These are phyloP conservation scores for Bagarius yarrelli DNA, from an alignment of 2,113 vertebrate species.

Conservation along the genomic window DNA sequence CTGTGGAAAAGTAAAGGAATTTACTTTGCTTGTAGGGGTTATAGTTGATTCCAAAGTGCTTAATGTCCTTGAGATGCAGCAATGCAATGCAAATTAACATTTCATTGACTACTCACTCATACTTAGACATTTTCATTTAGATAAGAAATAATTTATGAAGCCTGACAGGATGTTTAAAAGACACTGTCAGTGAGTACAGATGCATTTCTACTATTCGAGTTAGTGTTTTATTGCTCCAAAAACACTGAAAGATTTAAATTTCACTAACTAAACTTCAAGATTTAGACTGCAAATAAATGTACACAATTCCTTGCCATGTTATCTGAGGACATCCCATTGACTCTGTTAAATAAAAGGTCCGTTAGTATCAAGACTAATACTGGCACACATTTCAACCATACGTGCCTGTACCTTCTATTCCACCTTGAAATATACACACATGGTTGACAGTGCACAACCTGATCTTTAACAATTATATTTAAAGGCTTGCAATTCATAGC, in stretches of 20 bases:
- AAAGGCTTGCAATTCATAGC: slow-evolving; percentile 54
- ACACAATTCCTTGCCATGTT: background rate
- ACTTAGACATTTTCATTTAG: slow-evolving; percentile 16
- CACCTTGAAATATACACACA: slow-evolving; percentile 10
- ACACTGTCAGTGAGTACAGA: slow-evolving; percentile 19
- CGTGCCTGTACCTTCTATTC: background rate
- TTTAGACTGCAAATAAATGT: background rate
- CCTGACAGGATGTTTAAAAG: slow-evolving; percentile 26
- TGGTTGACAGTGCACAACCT: slow-evolving; percentile 10
- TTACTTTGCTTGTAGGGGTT: slow-evolving; percentile 3
- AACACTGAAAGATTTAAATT: background rate
- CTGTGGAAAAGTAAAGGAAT: background rate
- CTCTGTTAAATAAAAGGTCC: slow-evolving; percentile 14
- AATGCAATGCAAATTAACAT: slow-evolving; percentile 26
- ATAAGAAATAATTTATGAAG: slow-evolving; percentile 34
- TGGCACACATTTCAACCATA: background rate
- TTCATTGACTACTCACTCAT: slow-evolving; percentile 4
- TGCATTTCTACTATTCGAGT: slow-evolving; percentile 26
- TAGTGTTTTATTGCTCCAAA: slow-evolving; percentile 24
- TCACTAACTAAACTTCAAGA: background rate
- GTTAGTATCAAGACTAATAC: slow-evolving; percentile 4
- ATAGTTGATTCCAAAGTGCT: background rate
- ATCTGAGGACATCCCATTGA: background rate
- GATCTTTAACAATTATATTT: slow-evolving; percentile 54
- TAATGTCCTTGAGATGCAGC: slow-evolving; percentile 20